Base-by-base conservation (phyloP, 2,888 invertebrate species). In the Diaprepes abbreviatus region DNA sequence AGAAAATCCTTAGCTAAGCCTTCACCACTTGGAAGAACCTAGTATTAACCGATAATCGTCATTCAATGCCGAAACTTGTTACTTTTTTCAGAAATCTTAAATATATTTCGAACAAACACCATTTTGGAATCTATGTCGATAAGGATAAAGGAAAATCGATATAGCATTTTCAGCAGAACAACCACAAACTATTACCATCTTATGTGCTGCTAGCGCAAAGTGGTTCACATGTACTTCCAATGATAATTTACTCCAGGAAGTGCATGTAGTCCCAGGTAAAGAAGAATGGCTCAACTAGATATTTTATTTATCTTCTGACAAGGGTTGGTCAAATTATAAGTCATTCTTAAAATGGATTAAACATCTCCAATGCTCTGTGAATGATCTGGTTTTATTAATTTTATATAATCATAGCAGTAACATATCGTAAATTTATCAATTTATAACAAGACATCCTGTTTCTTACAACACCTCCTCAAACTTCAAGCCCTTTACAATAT, bases 381-480 rank as follows among this genome's bases (percentile, higher is more conserved):
- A 69, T 35, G 67, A 67, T 4, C 52, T 57, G 40, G 33, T 62
- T 52, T 60, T 70, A 43, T 62, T 72, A 12, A 45, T 69, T 7
- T 45, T 67, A 21, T 66, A 71, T 33, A 67, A 67, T 48, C 66
- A 63, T 66, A 17, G 16, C 2, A 71, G 64, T 54, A 43, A 64
- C 17, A 68, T 71, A 21, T 68, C 64, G 19, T 62, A 45, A 17
- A 68, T 63, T 59, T 68, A 64, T 68, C 36, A 66, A 7, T 71
- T 67, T 63, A 63, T 33, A 67, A 55, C 52, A 24, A 33, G 16
- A 55, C 40, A 71, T 71, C 19, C 45, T 64, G 38, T 36, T 68
- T n/a, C 40, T 71, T 33, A 57, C 64, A 54, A 57, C 64, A 17
- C 71, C 71, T 21, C 64, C 64, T 54, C 71, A 71, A 54, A 63